phyloP scores from a whole-genome alignment of 2,113 vertebrate genomes.

The Mobula birostris region DNA sequence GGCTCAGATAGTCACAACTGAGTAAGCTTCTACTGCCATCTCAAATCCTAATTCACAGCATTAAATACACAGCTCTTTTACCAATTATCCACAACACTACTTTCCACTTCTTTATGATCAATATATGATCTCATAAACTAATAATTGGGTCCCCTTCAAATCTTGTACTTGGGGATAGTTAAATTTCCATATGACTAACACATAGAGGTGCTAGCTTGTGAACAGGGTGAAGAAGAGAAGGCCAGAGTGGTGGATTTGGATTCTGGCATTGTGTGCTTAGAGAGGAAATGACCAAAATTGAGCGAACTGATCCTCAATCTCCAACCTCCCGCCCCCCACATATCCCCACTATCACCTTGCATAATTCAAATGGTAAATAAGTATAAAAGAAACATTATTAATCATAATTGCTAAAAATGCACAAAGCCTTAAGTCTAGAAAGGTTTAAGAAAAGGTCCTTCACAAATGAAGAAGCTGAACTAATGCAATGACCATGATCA shows the following conservation, averaged over 20 bases:
- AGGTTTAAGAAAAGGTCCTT: neutral
- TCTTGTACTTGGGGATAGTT: too few relatives aligned
- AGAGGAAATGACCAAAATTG: too few relatives aligned
- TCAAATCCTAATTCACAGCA: neutral
- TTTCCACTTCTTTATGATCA: neutral
- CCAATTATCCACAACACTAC: neutral
- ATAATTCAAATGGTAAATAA: neutral
- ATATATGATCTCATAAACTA: neutral
- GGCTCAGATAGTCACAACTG: neutral
- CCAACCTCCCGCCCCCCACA: too few relatives aligned
- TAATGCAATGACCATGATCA: neutral
- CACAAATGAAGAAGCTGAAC: neutral
- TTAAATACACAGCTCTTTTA: neutral
- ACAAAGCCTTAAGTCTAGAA: neutral
- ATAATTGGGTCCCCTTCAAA: too few relatives aligned
- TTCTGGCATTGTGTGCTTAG: too few relatives aligned
- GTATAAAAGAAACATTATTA: neutral
- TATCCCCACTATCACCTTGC: too few relatives aligned
- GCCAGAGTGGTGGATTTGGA: too few relatives aligned
- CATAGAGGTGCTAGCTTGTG: too few relatives aligned
- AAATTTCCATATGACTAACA: too few relatives aligned
- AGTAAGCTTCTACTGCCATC: neutral
- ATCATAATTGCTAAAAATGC: neutral
- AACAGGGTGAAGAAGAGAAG: too few relatives aligned
- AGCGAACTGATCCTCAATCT: too few relatives aligned